Base-by-base conservation (phyloP, 1,140 invertebrate species). In the Choristoneura fumiferana region DNA sequence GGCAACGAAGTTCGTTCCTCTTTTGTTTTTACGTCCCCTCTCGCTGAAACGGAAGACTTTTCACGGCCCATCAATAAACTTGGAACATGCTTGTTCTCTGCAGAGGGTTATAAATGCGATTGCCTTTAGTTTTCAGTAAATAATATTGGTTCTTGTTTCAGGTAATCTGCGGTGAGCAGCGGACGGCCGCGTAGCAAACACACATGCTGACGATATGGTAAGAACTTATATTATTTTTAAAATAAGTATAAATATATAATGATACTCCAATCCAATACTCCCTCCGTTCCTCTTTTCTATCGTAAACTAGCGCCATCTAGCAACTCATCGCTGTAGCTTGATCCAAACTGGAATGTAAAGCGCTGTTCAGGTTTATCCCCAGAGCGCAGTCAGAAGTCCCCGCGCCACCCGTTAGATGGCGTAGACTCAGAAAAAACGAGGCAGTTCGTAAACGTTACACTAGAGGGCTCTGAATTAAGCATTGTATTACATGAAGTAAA, bases 161-260 rank as follows among this genome's bases (percentile, higher is more conserved):
- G 84, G 78, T 87, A 76, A 85, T 75, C 72, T 66, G 71, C 64
- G 69, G 73, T 77, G 72, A 75, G 73, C 60, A 74, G 71, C 75
- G 65, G 62, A 79, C 65, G 63, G 70, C 72, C 73, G 72, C 76
- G 71, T 68, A 73, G 62, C 69, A 66, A 73, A 56, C 73, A 78
- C 81, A 84, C 68, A 87, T 84, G 82, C 81, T 81, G 82, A 87
- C 84, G 84, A 87, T 85, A 87, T 87, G 84, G 84, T 81, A 64
- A 69, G 69, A 8, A 37, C 57, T 62, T 34, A 12, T 18, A 17
- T n/a, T n/a, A n/a, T n/a, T n/a, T n/a, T n/a, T n/a, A n/a, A n/a
- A n/a, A n/a, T n/a, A n/a, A n/a, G n/a, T n/a, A n/a, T n/a, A n/a
- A n/a, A n/a, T n/a, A n/a, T n/a, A n/a, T n/a, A n/a, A n/a, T n/a